phyloP scores from a whole-genome alignment of 2,888 invertebrate genomes.

The Heliconius sara region DNA sequence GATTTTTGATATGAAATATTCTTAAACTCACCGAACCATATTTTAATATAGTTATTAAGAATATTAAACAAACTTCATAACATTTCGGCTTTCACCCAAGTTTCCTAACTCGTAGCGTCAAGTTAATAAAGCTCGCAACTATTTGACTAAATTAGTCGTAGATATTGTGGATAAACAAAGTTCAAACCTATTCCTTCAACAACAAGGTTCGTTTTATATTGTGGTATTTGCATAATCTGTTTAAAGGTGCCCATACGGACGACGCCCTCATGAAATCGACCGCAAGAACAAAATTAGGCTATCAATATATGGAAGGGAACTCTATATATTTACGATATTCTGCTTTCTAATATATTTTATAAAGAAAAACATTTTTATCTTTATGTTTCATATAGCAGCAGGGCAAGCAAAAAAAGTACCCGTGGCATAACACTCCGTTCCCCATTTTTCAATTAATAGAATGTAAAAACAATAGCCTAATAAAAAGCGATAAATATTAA shows the following conservation, averaged over 20 bases:
- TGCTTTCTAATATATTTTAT: neutral
- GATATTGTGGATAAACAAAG: neutral
- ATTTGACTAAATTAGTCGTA: conserved; percentile 25
- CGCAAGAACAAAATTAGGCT: conserved; percentile 39
- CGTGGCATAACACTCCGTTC: too few relatives aligned
- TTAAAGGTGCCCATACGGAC: conserved; percentile 45
- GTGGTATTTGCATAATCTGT: conserved; percentile 32
- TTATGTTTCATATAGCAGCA: neutral
- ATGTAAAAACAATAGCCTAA: too few relatives aligned
- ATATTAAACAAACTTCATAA: conserved; percentile 23
- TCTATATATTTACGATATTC: conserved; percentile 4
- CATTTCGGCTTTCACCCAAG: conserved; percentile 22
- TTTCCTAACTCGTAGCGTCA: conserved; percentile 22
- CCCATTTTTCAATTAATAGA: too few relatives aligned
- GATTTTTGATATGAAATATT: neutral
- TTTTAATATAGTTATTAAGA: conserved; percentile 21
- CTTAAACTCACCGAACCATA: neutral
- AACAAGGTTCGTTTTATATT: conserved; percentile 26
- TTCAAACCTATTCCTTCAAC: conserved; percentile 27
- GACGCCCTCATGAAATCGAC: conserved; percentile 45
- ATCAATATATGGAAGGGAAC: conserved; percentile 13
- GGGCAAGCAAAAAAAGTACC: neutral
- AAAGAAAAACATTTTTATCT: neutral
- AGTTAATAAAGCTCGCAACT: conserved; percentile 20
- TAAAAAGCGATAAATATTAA: too few relatives aligned